phyloP scores from a whole-genome alignment of 2,888 invertebrate species.

The Drosophila picticornis region DNA sequence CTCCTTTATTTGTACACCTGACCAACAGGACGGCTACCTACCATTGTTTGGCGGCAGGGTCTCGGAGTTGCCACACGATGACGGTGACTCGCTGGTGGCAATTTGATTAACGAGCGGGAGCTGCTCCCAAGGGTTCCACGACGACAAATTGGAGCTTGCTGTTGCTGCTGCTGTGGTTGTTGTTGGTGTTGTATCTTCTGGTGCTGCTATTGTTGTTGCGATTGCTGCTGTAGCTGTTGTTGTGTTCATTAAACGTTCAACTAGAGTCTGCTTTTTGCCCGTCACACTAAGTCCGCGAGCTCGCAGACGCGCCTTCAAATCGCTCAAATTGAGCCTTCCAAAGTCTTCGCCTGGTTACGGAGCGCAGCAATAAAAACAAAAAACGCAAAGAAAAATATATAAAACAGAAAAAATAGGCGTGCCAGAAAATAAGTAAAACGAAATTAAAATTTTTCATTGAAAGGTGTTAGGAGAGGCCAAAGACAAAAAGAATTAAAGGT shows the following conservation, averaged over 20 bases:
- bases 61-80: constrained; percentile 15
- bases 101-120: constrained; percentile 50
- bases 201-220: constrained; percentile 4
- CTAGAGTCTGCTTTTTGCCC: constrained; percentile 73
- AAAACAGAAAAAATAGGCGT: constrained; percentile 50
- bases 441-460: constrained; percentile 52
- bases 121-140: constrained; percentile 26
- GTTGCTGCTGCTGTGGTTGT: background rate
- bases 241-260: constrained; percentile 70
- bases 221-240: constrained; percentile 12
- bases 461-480: constrained; percentile 44
- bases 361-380: constrained; percentile 20
- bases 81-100: constrained; percentile 12
- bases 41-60: constrained; percentile 42
- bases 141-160: constrained; percentile 62
- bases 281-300: constrained; percentile 66
- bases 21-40: constrained; percentile 47
- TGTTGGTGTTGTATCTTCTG: constrained; percentile 20
- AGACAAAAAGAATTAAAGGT: constrained; percentile 12
- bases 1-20: constrained; percentile 22
- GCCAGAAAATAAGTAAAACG: constrained; percentile 49
- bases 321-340: constrained; percentile 63
- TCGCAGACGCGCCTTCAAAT: constrained; percentile 72
- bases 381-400: constrained; percentile 43
- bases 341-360: constrained; percentile 49